Base-by-base conservation (phyloP, 2,888 invertebrate species). In the Drosophila suboccidentalis region DNA sequence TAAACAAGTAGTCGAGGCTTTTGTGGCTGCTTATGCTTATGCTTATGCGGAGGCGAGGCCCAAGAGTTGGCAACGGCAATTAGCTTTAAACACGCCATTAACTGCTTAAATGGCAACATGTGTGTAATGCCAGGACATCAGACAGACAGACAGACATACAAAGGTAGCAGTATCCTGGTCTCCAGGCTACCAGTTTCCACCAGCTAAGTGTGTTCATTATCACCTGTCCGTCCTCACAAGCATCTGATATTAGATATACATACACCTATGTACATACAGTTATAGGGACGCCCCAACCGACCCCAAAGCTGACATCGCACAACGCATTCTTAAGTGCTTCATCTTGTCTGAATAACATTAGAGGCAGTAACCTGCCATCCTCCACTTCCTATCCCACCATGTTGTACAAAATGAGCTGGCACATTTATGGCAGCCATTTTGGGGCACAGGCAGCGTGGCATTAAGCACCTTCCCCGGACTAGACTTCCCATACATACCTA, bases 341-440 rank as follows among this genome's bases (percentile, higher is more conserved):
- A 89, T 89, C 89, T 89, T 89, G 82, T 79, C 86, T 89, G 86
- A 80, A 89, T 86, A 87, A 81, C 80, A 86, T 86, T 86, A 82
- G 66, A 64, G 80, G 71, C 73, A 78, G 61, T 38, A 60, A 70
- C 69, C 65, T 69, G 72, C 29, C 58, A 51, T 41, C 10, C 9
- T 36, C 64, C 58, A 13, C 51, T 36, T 13, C 19, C 51, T 39
- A 34, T 36, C 22, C 44, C 22, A 11, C 29, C 46, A 50, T 51
- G 41, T 57, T 47, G 38, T 53, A 58, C 73, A 77, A 86, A 86
- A 88, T 88, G 89, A 85, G 87, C 80, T 82, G 76, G 78, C 86
- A 85, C 87, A 89, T 89, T 86, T 86, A 89, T 89, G 87, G 87
- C 78, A 77, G 73, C 68, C 89, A 85, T 89, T 89, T 84, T 82